Percentiles rank a stretch among this genome's conserved stretches.
These are phyloP conservation scores for Ectemnius lituratus DNA, from an alignment of 2,888 invertebrate species.

Conservation along the genomic window DNA sequence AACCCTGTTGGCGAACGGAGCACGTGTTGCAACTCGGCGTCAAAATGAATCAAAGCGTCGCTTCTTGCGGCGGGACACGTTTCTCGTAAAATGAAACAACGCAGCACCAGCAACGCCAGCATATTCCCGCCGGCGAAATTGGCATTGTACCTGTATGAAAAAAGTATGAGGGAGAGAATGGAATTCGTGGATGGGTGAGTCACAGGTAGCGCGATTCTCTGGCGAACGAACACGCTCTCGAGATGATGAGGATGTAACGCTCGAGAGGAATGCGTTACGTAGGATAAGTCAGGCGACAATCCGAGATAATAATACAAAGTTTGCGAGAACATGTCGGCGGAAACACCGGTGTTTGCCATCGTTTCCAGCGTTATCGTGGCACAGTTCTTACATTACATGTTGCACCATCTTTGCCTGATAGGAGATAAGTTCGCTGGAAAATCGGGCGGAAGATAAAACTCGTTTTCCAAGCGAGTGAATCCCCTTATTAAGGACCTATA, in stretches of 20 bases:
- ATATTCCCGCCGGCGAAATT: no score
- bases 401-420: slow-evolving; percentile 19
- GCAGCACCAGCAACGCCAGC: no score
- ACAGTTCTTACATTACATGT: slow-evolving; percentile 41
- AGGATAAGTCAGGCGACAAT: neutral
- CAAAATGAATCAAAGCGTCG: neutral
- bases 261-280: neutral
- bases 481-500: no score
- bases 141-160: no score
- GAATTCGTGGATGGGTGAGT: no score
- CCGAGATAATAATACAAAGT: slow-evolving; percentile 4
- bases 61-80: neutral
- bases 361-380: slow-evolving; percentile 40
- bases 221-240: no score
- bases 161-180: no score
- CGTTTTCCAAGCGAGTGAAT: slow-evolving; percentile 30
- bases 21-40: neutral
- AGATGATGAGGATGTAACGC: no score
- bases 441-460: slow-evolving; percentile 32
- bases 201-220: neutral
- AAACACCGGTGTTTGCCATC: slow-evolving; percentile 23
- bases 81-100: no score
- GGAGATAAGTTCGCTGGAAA: slow-evolving; percentile 19
- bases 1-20: neutral
- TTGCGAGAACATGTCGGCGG: slow-evolving; percentile 17